Conservation (phyloP, 2,888 invertebrate species). For the Heliconius charithonia region DNA sequence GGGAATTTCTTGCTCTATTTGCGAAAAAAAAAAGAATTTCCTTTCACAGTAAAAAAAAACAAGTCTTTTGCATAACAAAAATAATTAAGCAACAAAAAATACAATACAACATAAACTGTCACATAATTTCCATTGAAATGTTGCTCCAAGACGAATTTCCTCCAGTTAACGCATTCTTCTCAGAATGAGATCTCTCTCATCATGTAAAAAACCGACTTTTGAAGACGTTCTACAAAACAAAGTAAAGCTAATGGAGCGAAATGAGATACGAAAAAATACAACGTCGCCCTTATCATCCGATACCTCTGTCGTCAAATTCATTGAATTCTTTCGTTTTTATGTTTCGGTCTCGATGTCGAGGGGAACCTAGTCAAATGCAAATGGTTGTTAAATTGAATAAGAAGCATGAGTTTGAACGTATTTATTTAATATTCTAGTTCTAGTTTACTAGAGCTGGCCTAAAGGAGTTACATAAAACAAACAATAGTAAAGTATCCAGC, state of each 20-base stretch:
- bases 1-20: too few relatives aligned
- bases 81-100: conserved; percentile 9
- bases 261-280: conserved; percentile 45
- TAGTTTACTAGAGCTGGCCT: too few relatives aligned
- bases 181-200: conserved; percentile 31
- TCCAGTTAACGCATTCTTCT: conserved; percentile 27
- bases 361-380: conserved; percentile 38
- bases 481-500: too few relatives aligned
- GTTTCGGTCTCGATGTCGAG: conserved; percentile 41
- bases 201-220: conserved; percentile 39
- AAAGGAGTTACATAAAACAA: not conserved
- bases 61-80: not conserved
- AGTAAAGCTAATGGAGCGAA: conserved; percentile 42
- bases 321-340: conserved; percentile 44
- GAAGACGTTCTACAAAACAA: conserved; percentile 43
- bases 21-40: not conserved
- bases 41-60: conserved; percentile 1
- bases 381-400: conserved; percentile 36
- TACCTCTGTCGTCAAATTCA: conserved; percentile 42
- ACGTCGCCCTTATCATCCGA: conserved; percentile 43
- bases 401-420: conserved; percentile 17
- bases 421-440: not conserved
- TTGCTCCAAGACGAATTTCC: conserved; percentile 24
- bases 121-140: conserved; percentile 25
- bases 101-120: not conserved